These are phyloP conservation scores for Lepus townsendii DNA, from an alignment of 2,797 vertebrate species.

Conservation along the genomic window DNA sequence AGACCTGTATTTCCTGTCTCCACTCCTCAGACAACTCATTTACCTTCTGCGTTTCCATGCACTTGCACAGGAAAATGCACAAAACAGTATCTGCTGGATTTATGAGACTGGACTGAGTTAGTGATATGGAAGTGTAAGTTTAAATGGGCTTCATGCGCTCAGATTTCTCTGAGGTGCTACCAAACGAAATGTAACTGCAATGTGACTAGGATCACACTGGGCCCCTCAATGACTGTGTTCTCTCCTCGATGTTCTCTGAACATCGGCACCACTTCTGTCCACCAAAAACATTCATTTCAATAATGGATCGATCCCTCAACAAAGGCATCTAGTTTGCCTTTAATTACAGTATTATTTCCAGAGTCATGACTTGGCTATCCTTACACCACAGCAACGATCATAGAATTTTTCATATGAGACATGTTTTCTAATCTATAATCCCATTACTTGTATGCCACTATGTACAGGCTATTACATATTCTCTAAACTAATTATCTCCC, in stretches of 20 bases:
- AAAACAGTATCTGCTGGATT: not conserved
- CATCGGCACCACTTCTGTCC: not conserved
- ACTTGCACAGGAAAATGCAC: not conserved
- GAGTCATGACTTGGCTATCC: not conserved
- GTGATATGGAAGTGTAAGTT: not conserved
- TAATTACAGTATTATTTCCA: not conserved
- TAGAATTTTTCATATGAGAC: not conserved
- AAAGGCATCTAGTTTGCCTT: not conserved
- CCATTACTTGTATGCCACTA: not conserved
- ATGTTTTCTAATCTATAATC: not conserved
- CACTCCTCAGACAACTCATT: not conserved
- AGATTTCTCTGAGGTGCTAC: not conserved
- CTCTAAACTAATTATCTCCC: not conserved
- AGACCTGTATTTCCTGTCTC: not conserved
- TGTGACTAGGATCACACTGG: not conserved
- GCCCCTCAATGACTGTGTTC: not conserved
- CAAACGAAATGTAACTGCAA: not conserved
- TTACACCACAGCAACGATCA: constrained; percentile 23
- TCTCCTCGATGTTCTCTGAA: not conserved
- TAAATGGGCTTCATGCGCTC: not conserved
- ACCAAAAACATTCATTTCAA: not conserved
- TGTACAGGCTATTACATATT: not conserved
- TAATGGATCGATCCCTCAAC: too few relatives aligned
- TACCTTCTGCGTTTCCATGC: not conserved
- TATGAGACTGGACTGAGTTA: not conserved